A percentile compares a stretch with the other conserved stretches of the same genome.
These are phyloP conservation scores for Aix galericulata DNA, from an alignment of 2,113 vertebrate genomes.

Conservation along the genomic window DNA sequence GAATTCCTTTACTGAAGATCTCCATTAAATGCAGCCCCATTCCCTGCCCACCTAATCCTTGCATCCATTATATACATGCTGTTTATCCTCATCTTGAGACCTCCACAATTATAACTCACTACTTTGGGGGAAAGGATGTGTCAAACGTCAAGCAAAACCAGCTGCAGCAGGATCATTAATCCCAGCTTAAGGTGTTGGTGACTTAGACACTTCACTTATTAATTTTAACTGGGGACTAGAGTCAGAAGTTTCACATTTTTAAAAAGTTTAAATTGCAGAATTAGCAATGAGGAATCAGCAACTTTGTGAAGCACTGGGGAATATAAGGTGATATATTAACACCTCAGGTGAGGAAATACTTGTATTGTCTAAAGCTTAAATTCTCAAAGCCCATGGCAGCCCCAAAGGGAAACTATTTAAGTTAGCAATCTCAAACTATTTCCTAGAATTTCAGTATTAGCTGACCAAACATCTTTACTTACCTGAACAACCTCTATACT, in stretches of 20 bases:
- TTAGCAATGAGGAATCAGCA: background rate
- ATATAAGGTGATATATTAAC: background rate
- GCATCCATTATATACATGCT: background rate
- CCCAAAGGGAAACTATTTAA: background rate
- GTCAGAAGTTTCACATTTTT: background rate
- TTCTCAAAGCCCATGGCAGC: background rate
- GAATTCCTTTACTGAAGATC: background rate
- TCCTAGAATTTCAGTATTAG: background rate
- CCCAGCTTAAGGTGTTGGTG: background rate
- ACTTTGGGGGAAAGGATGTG: background rate
- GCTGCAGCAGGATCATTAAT: background rate
- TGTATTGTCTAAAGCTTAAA: background rate
- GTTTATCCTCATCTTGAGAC: background rate
- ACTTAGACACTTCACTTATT: background rate
- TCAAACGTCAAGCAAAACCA: background rate
- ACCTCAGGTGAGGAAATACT: background rate
- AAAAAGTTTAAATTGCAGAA: background rate
- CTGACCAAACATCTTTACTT: background rate
- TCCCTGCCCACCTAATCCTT: slow-evolving; percentile 1
- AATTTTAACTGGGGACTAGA: background rate
- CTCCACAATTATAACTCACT: background rate
- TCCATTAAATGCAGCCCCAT: background rate
- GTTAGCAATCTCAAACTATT: background rate
- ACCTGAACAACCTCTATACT: background rate
- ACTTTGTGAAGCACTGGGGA: background rate